Base-by-base conservation (phyloP, 1,140 invertebrate genomes). In the Drosophila cardini region DNA sequence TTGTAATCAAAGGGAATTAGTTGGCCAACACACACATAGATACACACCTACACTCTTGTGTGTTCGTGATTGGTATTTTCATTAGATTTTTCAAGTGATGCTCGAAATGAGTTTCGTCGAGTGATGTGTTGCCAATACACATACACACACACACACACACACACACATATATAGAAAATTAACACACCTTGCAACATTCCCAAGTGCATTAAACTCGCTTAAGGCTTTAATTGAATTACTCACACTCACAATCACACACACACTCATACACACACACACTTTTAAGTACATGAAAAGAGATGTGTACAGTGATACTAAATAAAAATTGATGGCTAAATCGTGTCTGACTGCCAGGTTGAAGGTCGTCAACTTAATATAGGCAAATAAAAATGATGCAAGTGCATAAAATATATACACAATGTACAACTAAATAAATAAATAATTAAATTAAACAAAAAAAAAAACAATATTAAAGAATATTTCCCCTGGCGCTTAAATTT, bases 1-100 rank as follows among this genome's bases (percentile, higher is more conserved):
- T 68, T 63, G 50, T 67, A 85, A 86, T 81, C 79, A 83, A 87
- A 80, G 76, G 61, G 84, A 83, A 89, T 87, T 87, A 87, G 80
- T 82, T 83, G 69, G 69, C 45, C 26, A 63, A 40, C 60, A 34
- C 36, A 69, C 60, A 63, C 46, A 50, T 32, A 50, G 42, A 38
- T 45, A 38, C 18, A 68, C 32, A 38, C 3, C 30, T 26, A 74
- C 46, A 34, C 43, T 36, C 48, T 43, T 57, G 64, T 72, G 65
- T 67, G 69, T 68, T 18, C 72, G 50, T 75, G 60, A 34, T 71
- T 76, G 61, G 50, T 46, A 71, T 72, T 68, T 64, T 68, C 64
- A 69, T 61, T 69, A 73, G 71, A 53, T 64, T 45, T 58, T 60
- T 48, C 52, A 63, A 83, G 75, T 73, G 68, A 52, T 70, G 50